Base-by-base conservation (phyloP, 2,888 invertebrate genomes). In the Hirtodrosophila duncani region DNA sequence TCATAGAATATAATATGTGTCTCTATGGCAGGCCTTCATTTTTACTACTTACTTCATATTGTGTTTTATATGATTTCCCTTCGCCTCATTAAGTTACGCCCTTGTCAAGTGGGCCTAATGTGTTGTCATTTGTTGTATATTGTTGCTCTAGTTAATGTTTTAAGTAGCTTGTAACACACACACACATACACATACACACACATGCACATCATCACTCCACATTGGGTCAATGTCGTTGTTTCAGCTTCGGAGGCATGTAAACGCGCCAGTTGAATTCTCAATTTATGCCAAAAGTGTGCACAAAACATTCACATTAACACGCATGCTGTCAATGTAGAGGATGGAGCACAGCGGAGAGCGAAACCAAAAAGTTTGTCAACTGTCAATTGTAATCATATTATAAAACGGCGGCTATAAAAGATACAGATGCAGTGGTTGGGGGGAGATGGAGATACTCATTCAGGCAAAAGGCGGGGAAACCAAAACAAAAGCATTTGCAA, bases 381-480 rank as follows among this genome's bases (percentile, higher is more conserved):
- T 74, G 72, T 80, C 72, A 80, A 74, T 71, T 77, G 67, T 65
- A 71, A 80, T 80, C 81, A 71, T 65, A 60, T 58, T 57, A 65
- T 53, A 67, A 74, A 78, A 56, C 34, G 27, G 56, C 16, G 45
- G 43, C 46, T 16, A 39, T 60, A 63, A 46, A 51, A 45, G 21
- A 36, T 46, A 18, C 31, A 37, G 48, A 59, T 44, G 42, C 37
- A 55, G 26, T 23, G 18, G 41, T 31, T 31, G 16, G 17, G 24
- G 14, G 23, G 53, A 30, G 26, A 36, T 29, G 6, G 9, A 43
- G 34, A 48, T 41, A 31, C 20, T 20, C 6, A 5, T 20, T 5
- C 3, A 20, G 3, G 3, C 46, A 39, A 56, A 34, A 38, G 57
- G 45, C 45, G 45, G 45, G 45, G 41, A 41, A 33, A 37, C n/a